These are phyloP conservation scores for Calliopsis andreniformis DNA, from an alignment of 1,140 invertebrate genomes.

Conservation along the genomic window DNA sequence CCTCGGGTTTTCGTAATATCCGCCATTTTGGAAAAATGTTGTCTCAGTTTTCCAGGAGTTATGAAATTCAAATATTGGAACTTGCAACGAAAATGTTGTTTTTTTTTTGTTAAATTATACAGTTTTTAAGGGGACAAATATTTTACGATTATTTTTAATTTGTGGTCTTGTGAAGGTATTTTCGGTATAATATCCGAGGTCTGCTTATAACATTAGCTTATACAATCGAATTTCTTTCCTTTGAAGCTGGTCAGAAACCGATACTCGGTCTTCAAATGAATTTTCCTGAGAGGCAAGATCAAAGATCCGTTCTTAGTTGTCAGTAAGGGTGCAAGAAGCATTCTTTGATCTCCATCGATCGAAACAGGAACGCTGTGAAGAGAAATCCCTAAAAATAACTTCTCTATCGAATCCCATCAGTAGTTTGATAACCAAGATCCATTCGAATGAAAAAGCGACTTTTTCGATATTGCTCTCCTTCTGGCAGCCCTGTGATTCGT, in stretches of 20 bases:
- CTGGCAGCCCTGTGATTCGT: background rate
- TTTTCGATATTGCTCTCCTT: conserved; percentile 26
- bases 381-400: conserved; percentile 33
- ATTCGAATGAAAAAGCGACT: background rate
- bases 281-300: background rate
- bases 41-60: no score
- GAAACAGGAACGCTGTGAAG: background rate
- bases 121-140: no score
- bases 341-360: conserved; percentile 29
- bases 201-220: background rate
- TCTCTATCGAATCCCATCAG: conserved; percentile 20
- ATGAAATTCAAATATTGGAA: background rate
- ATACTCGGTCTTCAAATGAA: background rate
- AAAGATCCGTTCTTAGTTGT: background rate
- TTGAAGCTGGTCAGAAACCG: background rate
- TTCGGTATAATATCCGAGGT: no score
- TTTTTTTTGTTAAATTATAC: no score
- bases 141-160: background rate
- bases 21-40: conserved; percentile 3
- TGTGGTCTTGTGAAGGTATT: background rate
- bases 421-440: conserved; percentile 4
- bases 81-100: no score
- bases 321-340: background rate
- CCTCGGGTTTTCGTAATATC: conserved; percentile 23
- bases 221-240: background rate